Percentiles rank a stretch among this genome's conserved stretches.
Evolutionary conservation across 1,140 invertebrate genomes (phyloP).

Genomic region (Berghia stephanieae): DNA sequence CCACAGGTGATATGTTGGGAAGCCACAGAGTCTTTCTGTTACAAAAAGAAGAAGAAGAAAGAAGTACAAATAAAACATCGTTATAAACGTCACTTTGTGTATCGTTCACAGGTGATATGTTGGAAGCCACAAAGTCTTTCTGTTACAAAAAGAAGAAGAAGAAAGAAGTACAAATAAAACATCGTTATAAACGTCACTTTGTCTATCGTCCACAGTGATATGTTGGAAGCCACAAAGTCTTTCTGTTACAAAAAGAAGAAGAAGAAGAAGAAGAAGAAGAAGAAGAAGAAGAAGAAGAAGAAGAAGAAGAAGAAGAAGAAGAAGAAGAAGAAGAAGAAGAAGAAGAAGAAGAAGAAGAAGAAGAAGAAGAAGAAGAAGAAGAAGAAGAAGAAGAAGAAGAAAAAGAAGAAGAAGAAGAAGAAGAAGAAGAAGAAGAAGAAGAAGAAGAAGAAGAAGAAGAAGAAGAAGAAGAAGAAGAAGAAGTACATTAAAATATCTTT

Average conservation of each 20-base stretch:
- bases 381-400: conserved; percentile 25
- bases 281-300: conserved; percentile 17
- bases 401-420: conserved; percentile 26
- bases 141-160: background rate
- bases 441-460: conserved; percentile 12
- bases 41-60: background rate
- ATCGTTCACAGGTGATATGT: background rate
- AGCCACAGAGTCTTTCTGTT: conserved; percentile 30
- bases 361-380: conserved; percentile 20
- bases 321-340: conserved; percentile 18
- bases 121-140: background rate
- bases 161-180: background rate
- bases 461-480: conserved; percentile 20
- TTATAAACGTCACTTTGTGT: background rate
- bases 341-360: conserved; percentile 27
- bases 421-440: conserved; percentile 14
- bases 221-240: background rate
- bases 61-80: background rate
- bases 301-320: conserved; percentile 29
- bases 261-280: background rate
- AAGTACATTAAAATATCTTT: conserved; percentile 2
- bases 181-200: background rate
- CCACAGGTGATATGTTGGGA: conserved; percentile 15
- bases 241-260: background rate
- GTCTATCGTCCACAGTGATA: background rate